A percentile compares a stretch with the other conserved stretches of the same genome.
Conservation (phyloP, 2,888 invertebrate species). For the Eupeodes luniger region DNA sequence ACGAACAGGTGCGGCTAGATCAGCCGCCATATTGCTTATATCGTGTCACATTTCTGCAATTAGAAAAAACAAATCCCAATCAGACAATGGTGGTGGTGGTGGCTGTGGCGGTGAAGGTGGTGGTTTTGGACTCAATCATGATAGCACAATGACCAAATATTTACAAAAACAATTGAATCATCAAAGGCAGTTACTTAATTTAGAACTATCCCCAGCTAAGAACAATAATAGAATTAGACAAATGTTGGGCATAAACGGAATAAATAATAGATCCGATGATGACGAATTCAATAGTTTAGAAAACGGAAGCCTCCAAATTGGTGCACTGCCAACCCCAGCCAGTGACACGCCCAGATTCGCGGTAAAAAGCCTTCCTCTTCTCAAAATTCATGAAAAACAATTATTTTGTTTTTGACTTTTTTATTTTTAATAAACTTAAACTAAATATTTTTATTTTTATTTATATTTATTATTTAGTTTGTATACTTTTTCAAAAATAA, state of each 20-base stretch:
- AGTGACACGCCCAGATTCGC: conserved; percentile 84
- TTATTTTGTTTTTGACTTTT: conserved; percentile 42
- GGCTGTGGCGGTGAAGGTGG: conserved; percentile 78
- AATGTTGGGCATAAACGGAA: conserved; percentile 84
- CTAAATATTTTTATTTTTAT: conserved; percentile 29
- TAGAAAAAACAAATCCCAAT: conserved; percentile 85
- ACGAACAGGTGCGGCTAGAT: conserved; percentile 96
- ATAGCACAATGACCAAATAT: conserved; percentile 84
- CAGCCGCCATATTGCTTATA: conserved; percentile 97
- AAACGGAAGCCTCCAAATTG: conserved; percentile 83
- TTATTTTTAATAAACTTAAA: background rate
- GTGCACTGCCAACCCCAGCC: conserved; percentile 84
- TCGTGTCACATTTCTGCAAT: conserved; percentile 91
- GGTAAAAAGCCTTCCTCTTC: conserved; percentile 81
- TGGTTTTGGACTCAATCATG: conserved; percentile 81
- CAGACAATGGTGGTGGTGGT: conserved; percentile 83
- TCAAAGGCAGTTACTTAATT: conserved; percentile 84
- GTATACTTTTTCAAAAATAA: conserved; percentile 37
- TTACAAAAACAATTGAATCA: conserved; percentile 84
- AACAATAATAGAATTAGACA: conserved; percentile 84
- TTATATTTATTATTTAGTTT: conserved; percentile 1
- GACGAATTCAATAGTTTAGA: conserved; percentile 82
- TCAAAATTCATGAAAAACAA: conserved; percentile 69
- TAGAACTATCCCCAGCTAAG: conserved; percentile 84
- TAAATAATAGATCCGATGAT: conserved; percentile 81